Conservation (phyloP, 1,140 invertebrate genomes). For the Ridgeia piscesae region DNA sequence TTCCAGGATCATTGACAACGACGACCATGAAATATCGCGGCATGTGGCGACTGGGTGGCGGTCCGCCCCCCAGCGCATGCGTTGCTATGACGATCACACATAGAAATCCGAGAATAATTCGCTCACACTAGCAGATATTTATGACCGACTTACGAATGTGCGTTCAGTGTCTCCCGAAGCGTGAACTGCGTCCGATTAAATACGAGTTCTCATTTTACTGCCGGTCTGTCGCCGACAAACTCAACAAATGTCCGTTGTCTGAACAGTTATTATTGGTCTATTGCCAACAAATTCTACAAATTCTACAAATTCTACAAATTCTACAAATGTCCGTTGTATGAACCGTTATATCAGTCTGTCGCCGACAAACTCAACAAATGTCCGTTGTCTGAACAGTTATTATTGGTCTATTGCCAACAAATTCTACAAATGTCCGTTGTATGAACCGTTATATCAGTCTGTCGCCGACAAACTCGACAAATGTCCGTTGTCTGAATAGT, state of each 20-base stretch:
- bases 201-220: not conserved
- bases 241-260: not conserved
- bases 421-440: not conserved
- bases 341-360: not conserved
- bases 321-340: not conserved
- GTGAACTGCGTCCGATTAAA: not conserved
- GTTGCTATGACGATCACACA: not conserved
- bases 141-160: slow-evolving; percentile 4
- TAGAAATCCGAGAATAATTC: slow-evolving; percentile 6
- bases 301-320: not conserved
- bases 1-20: not conserved
- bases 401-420: not conserved
- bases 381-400: not conserved
- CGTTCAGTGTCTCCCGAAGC: not conserved
- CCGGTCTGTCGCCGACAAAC: not conserved
- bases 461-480: not conserved
- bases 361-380: not conserved
- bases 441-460: not conserved
- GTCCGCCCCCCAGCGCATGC: not conserved
- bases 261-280: not conserved
- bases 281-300: not conserved
- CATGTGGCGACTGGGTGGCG: not conserved
- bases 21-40: not conserved
- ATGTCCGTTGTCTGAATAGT: not conserved
- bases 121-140: not conserved